These are phyloP conservation scores for Acrocephalus scirpaceus DNA, from an alignment of 2,797 vertebrate genomes.

Conservation along the genomic window DNA sequence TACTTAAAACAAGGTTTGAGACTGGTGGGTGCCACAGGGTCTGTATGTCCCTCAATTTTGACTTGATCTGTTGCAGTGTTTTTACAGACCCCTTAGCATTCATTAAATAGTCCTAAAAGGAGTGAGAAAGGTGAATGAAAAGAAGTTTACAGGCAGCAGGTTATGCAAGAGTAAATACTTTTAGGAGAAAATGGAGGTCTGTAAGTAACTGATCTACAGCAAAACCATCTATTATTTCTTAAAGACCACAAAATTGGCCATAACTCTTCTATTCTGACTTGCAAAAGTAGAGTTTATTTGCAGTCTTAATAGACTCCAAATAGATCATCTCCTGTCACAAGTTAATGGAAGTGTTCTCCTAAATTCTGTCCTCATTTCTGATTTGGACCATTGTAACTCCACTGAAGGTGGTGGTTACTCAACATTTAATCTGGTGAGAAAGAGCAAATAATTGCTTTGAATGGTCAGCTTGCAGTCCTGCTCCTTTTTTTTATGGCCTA, in stretches of 20 bases:
- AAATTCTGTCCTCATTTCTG: background rate
- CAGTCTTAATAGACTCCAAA: background rate
- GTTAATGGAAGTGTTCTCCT: background rate
- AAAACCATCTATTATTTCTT: background rate
- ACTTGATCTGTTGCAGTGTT: background rate
- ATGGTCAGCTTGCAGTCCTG: background rate
- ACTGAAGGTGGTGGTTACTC: background rate
- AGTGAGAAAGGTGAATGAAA: background rate
- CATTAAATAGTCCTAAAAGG: background rate
- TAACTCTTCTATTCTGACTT: background rate
- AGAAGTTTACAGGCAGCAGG: background rate
- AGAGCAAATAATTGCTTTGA: constrained; percentile 8
- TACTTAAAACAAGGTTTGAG: background rate
- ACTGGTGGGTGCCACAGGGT: background rate
- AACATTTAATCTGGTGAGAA: constrained; percentile 15
- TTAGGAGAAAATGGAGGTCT: background rate
- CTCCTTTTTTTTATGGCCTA: background rate
- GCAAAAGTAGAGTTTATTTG: background rate
- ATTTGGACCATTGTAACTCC: background rate
- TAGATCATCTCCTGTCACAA: background rate
- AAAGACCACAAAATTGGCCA: background rate
- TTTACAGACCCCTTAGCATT: background rate
- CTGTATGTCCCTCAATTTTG: background rate
- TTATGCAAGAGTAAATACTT: background rate
- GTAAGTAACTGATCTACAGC: background rate